Evolutionary conservation across 2,797 vertebrate species (phyloP), one percentile per base, ranked within the genome.

Genomic region (Crocodylus rhombifer): DNA sequence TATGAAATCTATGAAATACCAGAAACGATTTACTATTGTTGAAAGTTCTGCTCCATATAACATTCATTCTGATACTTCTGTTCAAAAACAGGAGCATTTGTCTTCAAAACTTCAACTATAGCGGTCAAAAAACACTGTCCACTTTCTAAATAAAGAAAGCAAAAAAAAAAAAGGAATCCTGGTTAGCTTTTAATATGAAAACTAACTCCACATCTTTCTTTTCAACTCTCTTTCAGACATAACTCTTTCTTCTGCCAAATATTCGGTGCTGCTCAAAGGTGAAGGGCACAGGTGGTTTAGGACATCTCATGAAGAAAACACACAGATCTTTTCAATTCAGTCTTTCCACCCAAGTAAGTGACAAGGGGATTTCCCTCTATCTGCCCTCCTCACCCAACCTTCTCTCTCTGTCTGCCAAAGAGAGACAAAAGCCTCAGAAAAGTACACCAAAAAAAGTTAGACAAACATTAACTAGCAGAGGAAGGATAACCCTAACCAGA

Each of bases 221-320:
- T 78, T 88, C 63, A 89, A 73, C 64, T 84, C 78, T 88, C 90
- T 95, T 92, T 90, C 81, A 77, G 33, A 82, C 79, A 92, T 58
- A 74, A 84, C 82, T 92, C 80, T 94, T 95, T 95, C 84, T 94
- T 97, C 84, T 94, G 81, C 88, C 95, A 96, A 95, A 76, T 95
- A 91, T 86, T 89, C 80, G 21, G 63, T 63, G 78, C 63, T 93
- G 94, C 77, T 60, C 77, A 78, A 88, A 91, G 82, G 81, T 67
- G 84, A 96, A 80, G 84, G 86, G 84, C 86, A 91, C 2, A 28
- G n/a, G 71, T 42, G 23, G 63, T 80, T 76, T 94, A 79, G 58
- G 84, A 86, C 87, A 95, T 91, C 90, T 81, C 51, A 76, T 1
- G 7, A 95, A 91, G 88, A 92, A 79, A 65, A 89, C 21, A 5